These are phyloP conservation scores for Pongo abelii DNA, from an alignment of 2,113 vertebrate species.

Conservation along the genomic window DNA sequence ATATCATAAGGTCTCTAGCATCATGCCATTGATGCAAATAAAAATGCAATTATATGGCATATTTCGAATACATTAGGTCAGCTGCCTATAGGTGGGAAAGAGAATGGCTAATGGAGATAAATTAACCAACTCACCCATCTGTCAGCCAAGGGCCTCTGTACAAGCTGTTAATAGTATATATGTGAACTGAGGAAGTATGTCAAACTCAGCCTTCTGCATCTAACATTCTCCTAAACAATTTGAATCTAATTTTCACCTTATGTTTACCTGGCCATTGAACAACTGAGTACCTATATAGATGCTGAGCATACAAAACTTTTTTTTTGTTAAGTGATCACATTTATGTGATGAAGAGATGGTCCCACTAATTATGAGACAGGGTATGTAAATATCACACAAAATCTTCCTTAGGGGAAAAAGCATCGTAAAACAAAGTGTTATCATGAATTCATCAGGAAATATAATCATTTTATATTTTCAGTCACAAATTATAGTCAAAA, in stretches of 20 bases:
- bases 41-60: neutral
- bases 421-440: neutral
- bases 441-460: neutral
- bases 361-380: neutral
- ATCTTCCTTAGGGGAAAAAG: neutral
- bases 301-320: neutral
- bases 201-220: neutral
- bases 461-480: constrained; percentile 8
- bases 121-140: neutral
- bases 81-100: neutral
- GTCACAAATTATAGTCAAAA: neutral
- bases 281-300: neutral
- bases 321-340: neutral
- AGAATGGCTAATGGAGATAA: neutral
- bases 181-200: neutral
- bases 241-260: neutral
- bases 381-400: neutral
- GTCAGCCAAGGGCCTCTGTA: neutral
- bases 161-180: neutral
- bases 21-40: neutral
- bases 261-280: neutral
- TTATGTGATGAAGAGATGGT: neutral
- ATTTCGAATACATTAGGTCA: constrained; percentile 30
- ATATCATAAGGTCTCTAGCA: neutral
- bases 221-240: neutral